Conservation (phyloP, 1,140 invertebrate genomes). For the Physella acuta region DNA sequence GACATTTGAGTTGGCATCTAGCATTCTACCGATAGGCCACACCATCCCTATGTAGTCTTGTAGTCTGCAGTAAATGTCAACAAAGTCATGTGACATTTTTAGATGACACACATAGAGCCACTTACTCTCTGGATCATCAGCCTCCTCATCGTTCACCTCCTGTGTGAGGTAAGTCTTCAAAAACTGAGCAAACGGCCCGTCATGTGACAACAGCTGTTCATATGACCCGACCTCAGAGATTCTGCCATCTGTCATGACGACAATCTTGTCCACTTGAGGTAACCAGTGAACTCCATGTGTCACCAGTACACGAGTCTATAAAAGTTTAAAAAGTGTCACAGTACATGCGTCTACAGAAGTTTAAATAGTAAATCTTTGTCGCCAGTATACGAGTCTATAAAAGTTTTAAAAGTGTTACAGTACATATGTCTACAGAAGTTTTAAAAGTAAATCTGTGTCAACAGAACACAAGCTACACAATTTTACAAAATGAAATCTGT, state of each 20-base stretch:
- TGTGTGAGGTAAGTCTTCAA: slow-evolving; percentile 48
- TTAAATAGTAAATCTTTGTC: too few relatives aligned
- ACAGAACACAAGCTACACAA: too few relatives aligned
- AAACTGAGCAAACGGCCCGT: slow-evolving; percentile 57
- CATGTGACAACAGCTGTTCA: slow-evolving; percentile 49
- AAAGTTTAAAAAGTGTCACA: too few relatives aligned
- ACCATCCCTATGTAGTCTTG: too few relatives aligned
- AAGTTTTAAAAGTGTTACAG: too few relatives aligned
- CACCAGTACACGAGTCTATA: slow-evolving; percentile 51
- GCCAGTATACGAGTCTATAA: too few relatives aligned
- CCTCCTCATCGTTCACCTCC: slow-evolving; percentile 38
- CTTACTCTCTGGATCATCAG: slow-evolving; percentile 41
- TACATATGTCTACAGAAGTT: too few relatives aligned
- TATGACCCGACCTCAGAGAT: slow-evolving; percentile 58
- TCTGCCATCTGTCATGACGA: slow-evolving; percentile 56
- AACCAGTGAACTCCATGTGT: slow-evolving; percentile 58
- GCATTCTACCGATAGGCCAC: too few relatives aligned
- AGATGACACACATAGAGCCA: background rate
- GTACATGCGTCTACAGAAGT: too few relatives aligned
- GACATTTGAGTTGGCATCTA: too few relatives aligned
- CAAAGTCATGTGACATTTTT: background rate
- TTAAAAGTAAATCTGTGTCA: too few relatives aligned
- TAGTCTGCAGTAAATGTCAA: background rate
- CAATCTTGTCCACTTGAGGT: slow-evolving; percentile 66
- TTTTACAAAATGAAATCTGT: too few relatives aligned